Evolutionary conservation across 1,140 invertebrate species (phyloP).

Genomic region (Drosophila ficusphila): DNA sequence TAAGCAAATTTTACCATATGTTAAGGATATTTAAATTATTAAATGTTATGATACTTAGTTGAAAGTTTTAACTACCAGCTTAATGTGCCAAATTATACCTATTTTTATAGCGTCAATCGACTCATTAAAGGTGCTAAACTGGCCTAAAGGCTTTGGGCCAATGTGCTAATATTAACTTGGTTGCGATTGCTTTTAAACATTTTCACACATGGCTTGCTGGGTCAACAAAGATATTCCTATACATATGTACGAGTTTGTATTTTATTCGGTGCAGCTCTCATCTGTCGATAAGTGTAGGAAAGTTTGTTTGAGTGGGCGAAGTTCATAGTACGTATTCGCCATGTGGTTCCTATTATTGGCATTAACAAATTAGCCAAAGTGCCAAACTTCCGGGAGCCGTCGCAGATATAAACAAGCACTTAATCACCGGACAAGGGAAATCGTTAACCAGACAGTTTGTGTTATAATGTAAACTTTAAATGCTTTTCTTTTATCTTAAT

Average conservation of each 20-base stretch:
- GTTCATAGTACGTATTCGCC: constrained; percentile 62
- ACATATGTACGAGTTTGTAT: constrained; percentile 55
- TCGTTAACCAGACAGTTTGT: constrained; percentile 20
- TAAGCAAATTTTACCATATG: too few relatives aligned
- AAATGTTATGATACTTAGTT: too few relatives aligned
- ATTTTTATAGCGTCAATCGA: constrained; percentile 25
- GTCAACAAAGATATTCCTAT: constrained; percentile 9
- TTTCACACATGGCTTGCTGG: constrained; percentile 13
- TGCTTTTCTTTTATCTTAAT: background rate
- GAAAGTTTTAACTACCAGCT: background rate
- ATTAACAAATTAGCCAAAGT: constrained; percentile 30
- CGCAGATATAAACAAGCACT: constrained; percentile 24
- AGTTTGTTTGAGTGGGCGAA: constrained; percentile 50
- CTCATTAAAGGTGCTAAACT: constrained; percentile 56
- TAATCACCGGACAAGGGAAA: constrained; percentile 10
- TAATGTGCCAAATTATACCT: constrained; percentile 1
- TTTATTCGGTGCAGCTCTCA: constrained; percentile 28
- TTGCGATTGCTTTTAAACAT: constrained; percentile 20
- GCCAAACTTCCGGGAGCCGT: constrained; percentile 49
- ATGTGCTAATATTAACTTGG: constrained; percentile 41
- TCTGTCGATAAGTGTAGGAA: constrained; percentile 30
- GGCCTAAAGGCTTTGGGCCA: constrained; percentile 24
- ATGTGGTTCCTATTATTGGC: constrained; percentile 63
- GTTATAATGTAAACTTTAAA: background rate
- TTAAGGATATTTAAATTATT: background rate